Evolutionary conservation across 2,888 invertebrate species (phyloP).

Genomic region (Netelia melanura): DNA sequence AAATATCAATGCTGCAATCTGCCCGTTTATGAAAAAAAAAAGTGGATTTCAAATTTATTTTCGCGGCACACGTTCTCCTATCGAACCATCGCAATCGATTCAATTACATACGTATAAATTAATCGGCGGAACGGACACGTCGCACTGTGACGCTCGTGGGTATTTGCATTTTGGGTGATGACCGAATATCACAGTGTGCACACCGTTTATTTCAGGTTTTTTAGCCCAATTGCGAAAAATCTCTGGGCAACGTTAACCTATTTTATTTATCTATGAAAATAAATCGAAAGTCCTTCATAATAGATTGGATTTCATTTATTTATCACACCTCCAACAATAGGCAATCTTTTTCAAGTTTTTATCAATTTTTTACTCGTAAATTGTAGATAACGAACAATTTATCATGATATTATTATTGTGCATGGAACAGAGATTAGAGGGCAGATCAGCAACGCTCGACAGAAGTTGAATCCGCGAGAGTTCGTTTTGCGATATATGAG

Average conservation of each 20-base stretch:
- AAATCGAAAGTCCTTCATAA: not conserved
- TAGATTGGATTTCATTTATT: no score
- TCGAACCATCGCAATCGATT: slow-evolving; percentile 14
- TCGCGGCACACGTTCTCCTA: not conserved
- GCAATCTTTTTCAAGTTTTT: no score
- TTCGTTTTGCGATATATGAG: no score
- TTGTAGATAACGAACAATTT: no score
- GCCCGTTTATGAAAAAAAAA: not conserved
- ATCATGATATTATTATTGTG: no score
- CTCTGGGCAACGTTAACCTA: not conserved
- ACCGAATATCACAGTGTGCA: slow-evolving; percentile 24
- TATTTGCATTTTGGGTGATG: slow-evolving; percentile 47
- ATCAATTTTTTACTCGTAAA: no score
- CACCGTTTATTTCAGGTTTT: not conserved
- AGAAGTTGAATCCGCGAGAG: no score
- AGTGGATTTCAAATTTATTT: not conserved
- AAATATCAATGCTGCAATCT: not conserved
- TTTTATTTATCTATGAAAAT: not conserved
- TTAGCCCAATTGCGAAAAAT: not conserved
- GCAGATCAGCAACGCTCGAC: no score
- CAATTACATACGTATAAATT: slow-evolving; percentile 35
- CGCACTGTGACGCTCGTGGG: not conserved
- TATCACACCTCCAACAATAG: no score
- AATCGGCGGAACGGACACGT: slow-evolving; percentile 6
- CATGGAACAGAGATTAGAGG: no score